A percentile compares a stretch with the other conserved stretches of the same genome.
phyloP scores from a whole-genome alignment of 2,888 invertebrate genomes.

The Portevinia maculata region DNA sequence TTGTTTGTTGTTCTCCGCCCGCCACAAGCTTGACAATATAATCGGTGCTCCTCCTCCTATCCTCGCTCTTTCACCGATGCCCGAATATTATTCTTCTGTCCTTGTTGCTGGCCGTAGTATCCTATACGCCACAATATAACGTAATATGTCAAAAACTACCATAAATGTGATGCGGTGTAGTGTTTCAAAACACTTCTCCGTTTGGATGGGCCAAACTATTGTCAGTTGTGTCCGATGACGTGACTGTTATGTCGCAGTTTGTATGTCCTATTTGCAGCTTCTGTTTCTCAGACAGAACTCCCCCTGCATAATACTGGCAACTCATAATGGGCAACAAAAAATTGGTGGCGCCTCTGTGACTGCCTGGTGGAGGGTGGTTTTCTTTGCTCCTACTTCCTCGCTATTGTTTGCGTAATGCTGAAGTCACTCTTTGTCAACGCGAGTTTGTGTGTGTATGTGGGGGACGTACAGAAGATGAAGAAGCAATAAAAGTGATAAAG shows the following conservation, averaged over 20 bases:
- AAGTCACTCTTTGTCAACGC: neutral
- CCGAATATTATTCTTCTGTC: conserved; percentile 38
- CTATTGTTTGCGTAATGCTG: conserved; percentile 53
- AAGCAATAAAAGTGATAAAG: conserved; percentile 64
- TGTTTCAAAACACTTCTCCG: conserved; percentile 40
- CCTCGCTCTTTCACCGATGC: neutral
- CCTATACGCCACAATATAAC: conserved; percentile 26
- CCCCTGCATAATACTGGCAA: conserved; percentile 48
- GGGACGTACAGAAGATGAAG: conserved; percentile 50
- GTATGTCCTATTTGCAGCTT: conserved; percentile 11
- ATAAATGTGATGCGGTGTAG: conserved; percentile 54
- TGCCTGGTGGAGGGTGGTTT: conserved; percentile 63
- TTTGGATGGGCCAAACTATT: conserved; percentile 62
- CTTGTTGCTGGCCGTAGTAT: neutral
- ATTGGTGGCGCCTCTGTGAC: conserved; percentile 69
- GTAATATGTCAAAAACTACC: conserved; percentile 66
- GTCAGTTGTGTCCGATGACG: conserved; percentile 66
- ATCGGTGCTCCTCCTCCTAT: conserved; percentile 37
- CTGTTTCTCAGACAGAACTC: conserved; percentile 3
- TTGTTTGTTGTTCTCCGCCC: conserved; percentile 19
- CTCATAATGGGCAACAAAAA: conserved; percentile 32
- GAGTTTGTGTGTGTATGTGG: conserved; percentile 1
- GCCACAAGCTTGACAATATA: conserved; percentile 69
- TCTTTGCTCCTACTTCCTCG: conserved; percentile 30
- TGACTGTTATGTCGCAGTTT: conserved; percentile 42